Conservation (phyloP, 2,888 invertebrate genomes). For the Zygogramma bicolorata region DNA sequence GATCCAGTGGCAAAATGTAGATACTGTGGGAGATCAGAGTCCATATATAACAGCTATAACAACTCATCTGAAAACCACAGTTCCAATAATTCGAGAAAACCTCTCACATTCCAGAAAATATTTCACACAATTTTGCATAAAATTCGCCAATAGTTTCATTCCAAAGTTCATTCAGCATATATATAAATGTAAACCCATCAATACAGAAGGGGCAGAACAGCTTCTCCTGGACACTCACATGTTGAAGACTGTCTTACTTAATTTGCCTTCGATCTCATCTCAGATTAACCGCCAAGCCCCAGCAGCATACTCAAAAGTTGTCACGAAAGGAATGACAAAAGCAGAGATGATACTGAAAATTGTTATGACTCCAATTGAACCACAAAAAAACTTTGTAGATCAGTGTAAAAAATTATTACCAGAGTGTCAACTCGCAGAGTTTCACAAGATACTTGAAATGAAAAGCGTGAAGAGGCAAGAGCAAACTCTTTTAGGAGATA, state of each 20-base stretch:
- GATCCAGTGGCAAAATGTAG: slow-evolving; percentile 93
- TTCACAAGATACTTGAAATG: slow-evolving; percentile 96
- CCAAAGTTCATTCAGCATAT: slow-evolving; percentile 93
- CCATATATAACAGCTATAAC: slow-evolving; percentile 93
- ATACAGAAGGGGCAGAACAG: slow-evolving; percentile 94
- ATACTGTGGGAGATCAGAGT: slow-evolving; percentile 97
- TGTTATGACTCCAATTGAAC: slow-evolving; percentile 93
- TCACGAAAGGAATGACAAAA: slow-evolving; percentile 87
- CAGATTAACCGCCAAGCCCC: slow-evolving; percentile 91
- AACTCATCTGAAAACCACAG: slow-evolving; percentile 84
- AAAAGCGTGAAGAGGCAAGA: slow-evolving; percentile 79
- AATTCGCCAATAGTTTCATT: slow-evolving; percentile 95
- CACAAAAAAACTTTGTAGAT: slow-evolving; percentile 83
- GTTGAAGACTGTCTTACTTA: slow-evolving; percentile 92
- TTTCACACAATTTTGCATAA: slow-evolving; percentile 97
- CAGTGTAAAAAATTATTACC: slow-evolving; percentile 92
- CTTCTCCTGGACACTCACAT: slow-evolving; percentile 93
- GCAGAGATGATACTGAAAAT: slow-evolving; percentile 99
- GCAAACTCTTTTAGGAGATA: slow-evolving; percentile 71
- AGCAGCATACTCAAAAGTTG: slow-evolving; percentile 84
- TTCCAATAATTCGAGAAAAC: slow-evolving; percentile 91
- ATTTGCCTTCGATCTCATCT: slow-evolving; percentile 93
- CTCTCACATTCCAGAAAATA: slow-evolving; percentile 94
- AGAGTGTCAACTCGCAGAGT: slow-evolving; percentile 89
- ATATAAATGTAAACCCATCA: slow-evolving; percentile 91